Percentiles rank a stretch among this genome's conserved stretches.
phyloP scores from a whole-genome alignment of 1,140 invertebrate genomes.

The Saccostrea glomerata region DNA sequence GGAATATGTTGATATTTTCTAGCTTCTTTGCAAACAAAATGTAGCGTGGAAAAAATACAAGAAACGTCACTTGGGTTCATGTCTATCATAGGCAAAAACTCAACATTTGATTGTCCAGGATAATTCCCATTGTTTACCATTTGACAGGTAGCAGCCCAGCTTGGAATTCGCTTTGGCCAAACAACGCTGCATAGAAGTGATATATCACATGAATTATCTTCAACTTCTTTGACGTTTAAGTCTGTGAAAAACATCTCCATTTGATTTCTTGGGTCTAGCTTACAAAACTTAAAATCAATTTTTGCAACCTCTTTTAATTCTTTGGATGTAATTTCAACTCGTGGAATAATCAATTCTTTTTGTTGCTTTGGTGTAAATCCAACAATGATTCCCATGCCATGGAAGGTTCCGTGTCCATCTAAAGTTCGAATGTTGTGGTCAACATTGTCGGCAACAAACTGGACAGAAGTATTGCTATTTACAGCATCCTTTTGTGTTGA shows the following conservation, averaged over 20 bases:
- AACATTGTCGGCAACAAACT: constrained; percentile 69
- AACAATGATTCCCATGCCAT: constrained; percentile 71
- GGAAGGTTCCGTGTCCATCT: constrained; percentile 68
- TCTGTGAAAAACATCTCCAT: neutral
- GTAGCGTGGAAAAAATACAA: constrained; percentile 69
- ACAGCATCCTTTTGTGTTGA: neutral
- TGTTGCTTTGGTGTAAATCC: constrained; percentile 58
- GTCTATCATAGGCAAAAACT: constrained; percentile 69
- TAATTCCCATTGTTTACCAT: constrained; percentile 10
- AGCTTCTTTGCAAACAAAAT: constrained; percentile 60
- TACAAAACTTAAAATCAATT: constrained; percentile 50
- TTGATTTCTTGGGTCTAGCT: neutral
- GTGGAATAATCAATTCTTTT: neutral
- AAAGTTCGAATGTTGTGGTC: constrained; percentile 67
- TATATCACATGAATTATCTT: neutral
- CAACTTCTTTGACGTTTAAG: constrained; percentile 2
- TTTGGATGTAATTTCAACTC: neutral
- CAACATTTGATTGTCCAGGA: constrained; percentile 53
- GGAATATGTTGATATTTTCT: constrained; percentile 47
- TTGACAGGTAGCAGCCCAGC: constrained; percentile 41
- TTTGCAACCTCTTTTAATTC: neutral
- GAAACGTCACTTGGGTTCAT: constrained; percentile 65
- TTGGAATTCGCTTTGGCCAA: constrained; percentile 45
- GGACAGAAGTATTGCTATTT: constrained; percentile 46
- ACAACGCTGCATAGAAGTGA: constrained; percentile 15